Conservation (phyloP, 1,140 invertebrate genomes). For the Stegodyphus mimosarum region DNA sequence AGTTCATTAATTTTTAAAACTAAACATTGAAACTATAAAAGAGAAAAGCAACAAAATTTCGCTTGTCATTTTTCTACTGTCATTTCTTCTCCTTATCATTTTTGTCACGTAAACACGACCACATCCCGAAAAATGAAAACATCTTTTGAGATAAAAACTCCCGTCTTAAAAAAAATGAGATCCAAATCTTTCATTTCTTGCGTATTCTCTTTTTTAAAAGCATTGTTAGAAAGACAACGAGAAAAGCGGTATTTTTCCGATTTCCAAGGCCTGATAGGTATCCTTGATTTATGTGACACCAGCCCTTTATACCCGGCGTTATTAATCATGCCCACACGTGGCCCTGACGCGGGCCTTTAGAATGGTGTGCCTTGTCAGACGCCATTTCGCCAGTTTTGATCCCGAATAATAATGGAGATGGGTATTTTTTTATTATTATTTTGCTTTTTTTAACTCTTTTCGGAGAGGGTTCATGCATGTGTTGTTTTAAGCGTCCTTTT, state of each 20-base stretch:
- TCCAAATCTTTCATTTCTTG: no score
- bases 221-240: slow-evolving; percentile 6
- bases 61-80: slow-evolving; percentile 20
- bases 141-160: not conserved
- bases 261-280: slow-evolving; percentile 40
- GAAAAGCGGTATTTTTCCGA: slow-evolving; percentile 38
- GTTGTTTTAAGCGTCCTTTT: slow-evolving; percentile 4
- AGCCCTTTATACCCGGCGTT: slow-evolving; percentile 10
- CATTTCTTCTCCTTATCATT: slow-evolving; percentile 35
- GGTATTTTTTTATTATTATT: slow-evolving; percentile 7
- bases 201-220: no score
- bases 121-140: slow-evolving; percentile 36
- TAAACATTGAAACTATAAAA: no score
- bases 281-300: slow-evolving; percentile 43
- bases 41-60: not conserved
- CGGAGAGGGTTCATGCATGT: not conserved
- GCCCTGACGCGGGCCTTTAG: slow-evolving; percentile 24
- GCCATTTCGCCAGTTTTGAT: slow-evolving; percentile 42
- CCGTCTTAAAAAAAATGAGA: no score
- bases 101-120: slow-evolving; percentile 44
- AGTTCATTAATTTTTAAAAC: no score
- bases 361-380: slow-evolving; percentile 29
- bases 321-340: slow-evolving; percentile 47
- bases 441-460: not conserved
- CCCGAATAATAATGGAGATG: slow-evolving; percentile 48